Conservation (phyloP, 2,113 vertebrate species). For the Crocuta crocuta region DNA sequence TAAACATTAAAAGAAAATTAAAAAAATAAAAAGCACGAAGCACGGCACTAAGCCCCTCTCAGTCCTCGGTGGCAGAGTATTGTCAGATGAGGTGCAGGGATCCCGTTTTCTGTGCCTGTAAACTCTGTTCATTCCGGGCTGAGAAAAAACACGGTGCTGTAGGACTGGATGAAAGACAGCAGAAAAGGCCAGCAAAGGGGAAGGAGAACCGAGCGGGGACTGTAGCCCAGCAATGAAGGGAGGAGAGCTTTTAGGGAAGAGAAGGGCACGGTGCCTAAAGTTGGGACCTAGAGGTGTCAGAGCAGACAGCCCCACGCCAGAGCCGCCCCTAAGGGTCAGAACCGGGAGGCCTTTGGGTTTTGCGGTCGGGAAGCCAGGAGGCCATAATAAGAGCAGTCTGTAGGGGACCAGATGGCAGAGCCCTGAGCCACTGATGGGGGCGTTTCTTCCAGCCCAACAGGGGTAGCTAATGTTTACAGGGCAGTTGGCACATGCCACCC, state of each 20-base stretch:
- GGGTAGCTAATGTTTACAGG: neutral
- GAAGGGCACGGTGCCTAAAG: neutral
- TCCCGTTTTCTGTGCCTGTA: neutral
- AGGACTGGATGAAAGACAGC: neutral
- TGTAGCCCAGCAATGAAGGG: neutral
- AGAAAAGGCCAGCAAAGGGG: neutral
- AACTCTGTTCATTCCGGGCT: neutral
- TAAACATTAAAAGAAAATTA: too few relatives aligned
- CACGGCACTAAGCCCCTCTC: fast-evolving
- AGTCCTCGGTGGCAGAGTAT: neutral
- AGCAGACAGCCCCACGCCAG: neutral
- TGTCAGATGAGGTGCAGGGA: neutral
- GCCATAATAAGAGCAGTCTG: neutral
- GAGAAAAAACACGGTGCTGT: neutral
- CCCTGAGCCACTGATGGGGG: neutral
- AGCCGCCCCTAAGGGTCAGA: neutral
- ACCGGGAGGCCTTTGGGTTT: neutral
- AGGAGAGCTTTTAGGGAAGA: neutral
- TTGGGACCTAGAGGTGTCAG: neutral
- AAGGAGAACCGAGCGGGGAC: neutral
- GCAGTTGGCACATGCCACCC: too few relatives aligned
- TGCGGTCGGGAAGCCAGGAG: neutral
- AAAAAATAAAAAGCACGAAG: neutral
- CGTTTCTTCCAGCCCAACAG: fast-evolving
- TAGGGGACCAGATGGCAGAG: neutral